Evolutionary conservation across 2,888 invertebrate genomes (phyloP).

Genomic region (Terebella lapidaria): DNA sequence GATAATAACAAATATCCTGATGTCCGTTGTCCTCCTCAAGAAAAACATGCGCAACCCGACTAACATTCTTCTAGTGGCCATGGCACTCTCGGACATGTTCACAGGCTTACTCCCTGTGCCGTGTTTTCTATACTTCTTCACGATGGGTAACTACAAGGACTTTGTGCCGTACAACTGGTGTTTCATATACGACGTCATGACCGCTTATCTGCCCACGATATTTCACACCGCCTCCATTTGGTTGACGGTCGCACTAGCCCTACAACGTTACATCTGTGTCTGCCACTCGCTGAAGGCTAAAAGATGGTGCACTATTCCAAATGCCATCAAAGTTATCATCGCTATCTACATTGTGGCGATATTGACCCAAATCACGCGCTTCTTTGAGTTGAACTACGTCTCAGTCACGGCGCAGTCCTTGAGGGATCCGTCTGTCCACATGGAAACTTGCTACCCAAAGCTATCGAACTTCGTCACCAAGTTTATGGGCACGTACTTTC

Average conservation of each 20-base stretch:
- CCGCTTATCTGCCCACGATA: conserved; percentile 45
- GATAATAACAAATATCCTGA: conserved; percentile 81
- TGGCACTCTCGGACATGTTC: conserved; percentile 92
- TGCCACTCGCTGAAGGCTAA: conserved; percentile 86
- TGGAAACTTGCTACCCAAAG: not conserved
- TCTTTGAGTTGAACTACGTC: conserved; percentile 68
- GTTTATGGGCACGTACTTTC: not conserved
- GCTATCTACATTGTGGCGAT: conserved; percentile 62
- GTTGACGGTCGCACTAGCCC: conserved; percentile 23
- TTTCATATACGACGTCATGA: conserved; percentile 62
- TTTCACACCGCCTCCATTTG: conserved; percentile 24
- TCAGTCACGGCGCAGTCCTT: conserved; percentile 62
- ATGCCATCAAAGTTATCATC: conserved; percentile 71
- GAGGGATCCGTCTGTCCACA: conserved; percentile 27
- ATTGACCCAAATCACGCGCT: conserved; percentile 76
- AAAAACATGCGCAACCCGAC: conserved; percentile 79
- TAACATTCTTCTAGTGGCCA: conserved; percentile 85
- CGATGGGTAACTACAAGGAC: conserved; percentile 82
- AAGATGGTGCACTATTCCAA: conserved; percentile 61
- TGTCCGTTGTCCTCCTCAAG: conserved; percentile 83
- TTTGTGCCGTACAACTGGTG: conserved; percentile 70
- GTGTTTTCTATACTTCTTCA: conserved; percentile 85
- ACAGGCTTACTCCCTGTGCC: conserved; percentile 60
- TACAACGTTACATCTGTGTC: conserved; percentile 87
- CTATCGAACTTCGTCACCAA: not conserved